phyloP scores from a whole-genome alignment of 2,113 vertebrate genomes.

The Mesitornis unicolor region DNA sequence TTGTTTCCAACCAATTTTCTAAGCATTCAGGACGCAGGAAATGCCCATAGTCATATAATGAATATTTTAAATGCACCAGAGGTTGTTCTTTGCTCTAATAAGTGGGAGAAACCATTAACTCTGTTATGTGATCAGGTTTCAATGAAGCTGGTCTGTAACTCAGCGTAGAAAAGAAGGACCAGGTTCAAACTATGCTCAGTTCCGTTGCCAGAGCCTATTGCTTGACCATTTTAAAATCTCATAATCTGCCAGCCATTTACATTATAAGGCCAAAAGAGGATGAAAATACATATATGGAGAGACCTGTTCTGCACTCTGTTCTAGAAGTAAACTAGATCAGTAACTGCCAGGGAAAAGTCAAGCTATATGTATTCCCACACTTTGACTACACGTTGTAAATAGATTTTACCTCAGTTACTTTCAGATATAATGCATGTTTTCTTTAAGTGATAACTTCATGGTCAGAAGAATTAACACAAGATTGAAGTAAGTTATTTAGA shows the following conservation, averaged over 20 bases:
- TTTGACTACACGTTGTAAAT: neutral
- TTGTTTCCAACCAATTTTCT: slow-evolving; percentile 38
- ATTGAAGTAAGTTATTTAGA: neutral
- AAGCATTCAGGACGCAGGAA: slow-evolving; percentile 7
- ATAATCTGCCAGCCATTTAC: neutral
- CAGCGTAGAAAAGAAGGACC: neutral
- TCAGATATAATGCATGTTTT: neutral
- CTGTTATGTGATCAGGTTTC: neutral
- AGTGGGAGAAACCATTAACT: neutral
- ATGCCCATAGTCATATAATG: neutral
- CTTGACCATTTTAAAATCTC: neutral
- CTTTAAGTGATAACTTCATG: neutral
- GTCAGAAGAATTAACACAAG: neutral
- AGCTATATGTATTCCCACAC: neutral
- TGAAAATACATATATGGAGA: neutral
- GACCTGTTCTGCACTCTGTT: neutral
- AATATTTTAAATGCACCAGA: slow-evolving; percentile 26
- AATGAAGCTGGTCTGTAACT: neutral
- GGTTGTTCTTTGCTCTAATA: neutral
- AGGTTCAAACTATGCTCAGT: neutral
- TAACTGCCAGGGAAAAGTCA: neutral
- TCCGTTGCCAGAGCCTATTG: neutral
- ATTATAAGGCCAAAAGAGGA: neutral
- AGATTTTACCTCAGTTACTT: neutral
- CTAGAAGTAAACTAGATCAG: neutral